Evolutionary conservation across 2,113 vertebrate genomes (phyloP).

Genomic region (Hymenochirus boettgeri): DNA sequence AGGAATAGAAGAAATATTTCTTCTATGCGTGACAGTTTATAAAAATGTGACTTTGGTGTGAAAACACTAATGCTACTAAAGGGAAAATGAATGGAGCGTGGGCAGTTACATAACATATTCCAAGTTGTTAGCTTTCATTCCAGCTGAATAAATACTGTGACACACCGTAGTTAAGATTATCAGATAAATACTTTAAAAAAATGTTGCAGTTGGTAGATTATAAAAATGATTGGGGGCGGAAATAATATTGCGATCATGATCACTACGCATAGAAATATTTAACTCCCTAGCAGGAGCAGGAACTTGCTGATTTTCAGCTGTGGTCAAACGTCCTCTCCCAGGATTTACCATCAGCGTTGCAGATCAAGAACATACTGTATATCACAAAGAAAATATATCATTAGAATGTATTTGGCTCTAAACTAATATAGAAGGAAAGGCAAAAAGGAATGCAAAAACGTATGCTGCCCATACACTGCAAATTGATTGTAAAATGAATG

Average conservation of each 20-base stretch:
- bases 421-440: too few species aligned
- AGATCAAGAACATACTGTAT: too few species aligned
- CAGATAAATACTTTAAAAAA: conserved; percentile 2
- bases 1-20: too few species aligned
- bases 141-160: conserved; percentile 39
- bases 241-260: neutral
- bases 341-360: too few species aligned
- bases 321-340: too few species aligned
- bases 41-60: conserved; percentile 17
- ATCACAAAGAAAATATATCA: too few species aligned
- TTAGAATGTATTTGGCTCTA: too few species aligned
- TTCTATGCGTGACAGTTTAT: too few species aligned
- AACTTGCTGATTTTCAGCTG: too few species aligned
- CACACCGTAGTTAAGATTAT: neutral
- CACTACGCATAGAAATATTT: neutral
- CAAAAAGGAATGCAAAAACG: too few species aligned
- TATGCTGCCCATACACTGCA: too few species aligned
- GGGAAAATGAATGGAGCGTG: conserved; percentile 7
- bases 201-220: neutral
- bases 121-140: conserved; percentile 19
- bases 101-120: conserved; percentile 22
- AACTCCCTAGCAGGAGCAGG: neutral
- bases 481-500: too few species aligned
- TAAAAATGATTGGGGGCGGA: neutral
- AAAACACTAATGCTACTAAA: conserved; percentile 4